Conservation (phyloP, 1,140 invertebrate species). For the Drosophila tani region DNA sequence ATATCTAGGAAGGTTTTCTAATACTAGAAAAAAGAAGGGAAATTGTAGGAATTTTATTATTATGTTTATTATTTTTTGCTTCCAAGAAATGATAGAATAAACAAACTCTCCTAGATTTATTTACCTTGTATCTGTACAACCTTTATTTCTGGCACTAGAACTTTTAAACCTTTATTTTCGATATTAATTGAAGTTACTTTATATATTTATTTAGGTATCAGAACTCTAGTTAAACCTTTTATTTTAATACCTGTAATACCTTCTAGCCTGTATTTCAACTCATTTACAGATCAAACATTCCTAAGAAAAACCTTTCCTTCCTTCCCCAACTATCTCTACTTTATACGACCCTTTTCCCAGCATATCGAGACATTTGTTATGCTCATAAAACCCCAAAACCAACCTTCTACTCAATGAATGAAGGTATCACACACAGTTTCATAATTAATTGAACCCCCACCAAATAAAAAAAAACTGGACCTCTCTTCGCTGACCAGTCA, state of each 20-base stretch:
- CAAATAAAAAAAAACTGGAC: conserved; percentile 50
- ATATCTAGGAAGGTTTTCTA: too few relatives aligned
- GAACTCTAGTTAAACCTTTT: neutral
- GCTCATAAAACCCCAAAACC: conserved; percentile 1
- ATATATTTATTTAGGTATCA: too few relatives aligned
- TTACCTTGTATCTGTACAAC: too few relatives aligned
- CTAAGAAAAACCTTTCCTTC: neutral
- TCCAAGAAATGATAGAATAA: too few relatives aligned
- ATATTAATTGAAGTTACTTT: too few relatives aligned
- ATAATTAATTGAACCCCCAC: conserved; percentile 38
- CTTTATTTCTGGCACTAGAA: too few relatives aligned
- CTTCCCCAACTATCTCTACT: too few relatives aligned
- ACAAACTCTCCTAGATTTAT: too few relatives aligned
- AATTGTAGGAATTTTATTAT: too few relatives aligned
- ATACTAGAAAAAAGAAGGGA: too few relatives aligned
- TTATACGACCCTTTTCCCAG: neutral
- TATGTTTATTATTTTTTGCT: too few relatives aligned
- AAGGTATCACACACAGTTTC: conserved; percentile 22
- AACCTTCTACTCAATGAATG: conserved; percentile 19
- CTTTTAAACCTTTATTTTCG: too few relatives aligned
- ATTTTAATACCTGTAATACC: neutral
- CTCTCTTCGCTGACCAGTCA: conserved; percentile 23
- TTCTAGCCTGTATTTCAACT: neutral
- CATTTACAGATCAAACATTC: neutral
- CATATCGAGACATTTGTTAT: conserved; percentile 24